Evolutionary conservation across 2,797 vertebrate species (phyloP).

Genomic region (Eulemur rubriventer): DNA sequence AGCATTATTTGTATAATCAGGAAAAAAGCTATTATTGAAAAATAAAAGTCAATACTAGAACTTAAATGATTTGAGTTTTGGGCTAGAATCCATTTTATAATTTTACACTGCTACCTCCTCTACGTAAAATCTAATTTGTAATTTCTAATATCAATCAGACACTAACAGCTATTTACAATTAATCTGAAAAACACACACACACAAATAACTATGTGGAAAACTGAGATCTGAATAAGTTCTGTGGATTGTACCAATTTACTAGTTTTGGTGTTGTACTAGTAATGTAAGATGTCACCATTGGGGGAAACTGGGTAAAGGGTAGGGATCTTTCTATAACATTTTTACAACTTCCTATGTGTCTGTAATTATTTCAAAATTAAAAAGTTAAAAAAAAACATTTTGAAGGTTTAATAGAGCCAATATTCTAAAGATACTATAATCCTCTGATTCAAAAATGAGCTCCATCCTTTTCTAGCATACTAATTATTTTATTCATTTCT

Average conservation of each 20-base stretch:
- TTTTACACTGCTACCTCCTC: background rate
- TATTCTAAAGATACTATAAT: background rate
- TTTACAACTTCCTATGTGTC: background rate
- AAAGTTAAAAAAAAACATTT: background rate
- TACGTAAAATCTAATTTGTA: background rate
- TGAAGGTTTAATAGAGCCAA: background rate
- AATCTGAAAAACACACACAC: background rate
- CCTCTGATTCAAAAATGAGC: background rate
- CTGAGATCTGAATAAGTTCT: background rate
- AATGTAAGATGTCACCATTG: background rate
- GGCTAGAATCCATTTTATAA: background rate
- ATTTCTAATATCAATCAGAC: background rate
- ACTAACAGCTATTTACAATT: background rate
- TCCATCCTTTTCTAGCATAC: background rate
- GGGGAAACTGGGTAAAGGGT: background rate
- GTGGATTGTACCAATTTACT: background rate
- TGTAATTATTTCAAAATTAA: background rate
- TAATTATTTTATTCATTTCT: background rate
- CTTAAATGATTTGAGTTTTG: background rate
- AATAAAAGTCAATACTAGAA: slow-evolving; percentile 8
- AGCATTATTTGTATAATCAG: background rate
- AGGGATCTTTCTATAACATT: background rate
- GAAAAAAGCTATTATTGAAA: background rate
- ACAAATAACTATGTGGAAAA: background rate
- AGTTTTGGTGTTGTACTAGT: background rate